These are phyloP conservation scores for Sesamia nonagrioides DNA, from an alignment of 1,140 invertebrate genomes.

Conservation along the genomic window DNA sequence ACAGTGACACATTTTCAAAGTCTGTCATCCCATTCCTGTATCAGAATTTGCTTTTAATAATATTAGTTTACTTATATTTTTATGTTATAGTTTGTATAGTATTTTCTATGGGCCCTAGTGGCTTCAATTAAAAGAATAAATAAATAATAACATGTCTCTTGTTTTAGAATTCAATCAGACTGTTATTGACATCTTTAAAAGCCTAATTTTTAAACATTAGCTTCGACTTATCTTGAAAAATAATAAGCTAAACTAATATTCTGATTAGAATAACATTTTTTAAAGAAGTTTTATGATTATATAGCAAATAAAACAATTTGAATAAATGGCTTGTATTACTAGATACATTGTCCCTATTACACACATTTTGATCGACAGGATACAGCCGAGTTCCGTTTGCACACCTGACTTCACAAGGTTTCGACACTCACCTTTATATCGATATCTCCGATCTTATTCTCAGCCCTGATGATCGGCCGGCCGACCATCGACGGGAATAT, in stretches of 20 bases:
- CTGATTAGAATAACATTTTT: too few relatives aligned
- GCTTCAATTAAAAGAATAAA: too few relatives aligned
- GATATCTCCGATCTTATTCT: slow-evolving; percentile 99
- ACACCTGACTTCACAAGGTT: slow-evolving; percentile 9
- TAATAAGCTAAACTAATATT: neutral
- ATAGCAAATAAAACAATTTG: neutral
- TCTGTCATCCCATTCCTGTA: too few relatives aligned
- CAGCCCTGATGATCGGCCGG: slow-evolving; percentile 98
- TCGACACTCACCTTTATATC: slow-evolving; percentile 96
- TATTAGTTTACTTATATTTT: too few relatives aligned
- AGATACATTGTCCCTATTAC: neutral
- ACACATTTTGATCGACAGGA: slow-evolving; percentile 1
- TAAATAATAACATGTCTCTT: neutral
- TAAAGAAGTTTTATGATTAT: too few relatives aligned
- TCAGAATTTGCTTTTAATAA: too few relatives aligned
- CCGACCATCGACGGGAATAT: slow-evolving; percentile 99
- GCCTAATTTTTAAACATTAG: neutral
- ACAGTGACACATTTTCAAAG: too few relatives aligned
- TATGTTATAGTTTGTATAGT: too few relatives aligned
- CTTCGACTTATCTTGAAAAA: neutral
- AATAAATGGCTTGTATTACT: neutral
- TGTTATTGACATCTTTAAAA: neutral
- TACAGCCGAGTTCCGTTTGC: slow-evolving; percentile 4
- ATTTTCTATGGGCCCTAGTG: too few relatives aligned
- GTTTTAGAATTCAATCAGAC: neutral